Evolutionary conservation across 2,888 invertebrate genomes (phyloP), one percentile per base, ranked within the genome.

Genomic region (Blastobasis adustella): DNA sequence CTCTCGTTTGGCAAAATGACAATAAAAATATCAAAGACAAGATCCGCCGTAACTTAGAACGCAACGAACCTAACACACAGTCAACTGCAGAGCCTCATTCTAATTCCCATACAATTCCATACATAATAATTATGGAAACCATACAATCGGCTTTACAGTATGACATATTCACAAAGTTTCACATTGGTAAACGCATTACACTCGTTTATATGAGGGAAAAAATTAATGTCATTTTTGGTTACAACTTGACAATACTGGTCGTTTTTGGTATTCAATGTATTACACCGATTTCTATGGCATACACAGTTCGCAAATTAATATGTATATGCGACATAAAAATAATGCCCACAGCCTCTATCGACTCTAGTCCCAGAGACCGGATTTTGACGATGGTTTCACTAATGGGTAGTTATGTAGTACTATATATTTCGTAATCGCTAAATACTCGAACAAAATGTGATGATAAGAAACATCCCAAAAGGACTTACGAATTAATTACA

Each of bases 1-100:
- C 82, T 85, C 81, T 88, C 86, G 86, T 87, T 88, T 88, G 88
- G 88, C 88, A 88, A 88, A 83, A 88, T 86, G 79, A 86, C 85
- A 86, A 83, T 84, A 78, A 87, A 79, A 84, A 82, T 83, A 88
- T 42, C 10, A 42, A 42, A 42, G 10, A 82, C 79, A 73, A 77
- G 65, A 69, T 71, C 64, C 66, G 66, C 68, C 70, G 69, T 70
- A 76, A 80, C 73, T 74, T 71, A 23, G 74, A 74, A 68, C 65
- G 61, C 62, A 61, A 60, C 62, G 66, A 61, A 58, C 65, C 48
- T 47, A 50, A 40, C 45, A 42, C 45, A 47, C 8, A 47, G 10
- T 36, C 41, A 60, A 58, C 60, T 51, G 58, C 58, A 54, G 53
- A 50, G 49, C 57, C 57, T 53, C 52, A 58, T 55, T 56, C 60